Conservation (phyloP, 1,140 invertebrate species). For the Tribolium castaneum region DNA sequence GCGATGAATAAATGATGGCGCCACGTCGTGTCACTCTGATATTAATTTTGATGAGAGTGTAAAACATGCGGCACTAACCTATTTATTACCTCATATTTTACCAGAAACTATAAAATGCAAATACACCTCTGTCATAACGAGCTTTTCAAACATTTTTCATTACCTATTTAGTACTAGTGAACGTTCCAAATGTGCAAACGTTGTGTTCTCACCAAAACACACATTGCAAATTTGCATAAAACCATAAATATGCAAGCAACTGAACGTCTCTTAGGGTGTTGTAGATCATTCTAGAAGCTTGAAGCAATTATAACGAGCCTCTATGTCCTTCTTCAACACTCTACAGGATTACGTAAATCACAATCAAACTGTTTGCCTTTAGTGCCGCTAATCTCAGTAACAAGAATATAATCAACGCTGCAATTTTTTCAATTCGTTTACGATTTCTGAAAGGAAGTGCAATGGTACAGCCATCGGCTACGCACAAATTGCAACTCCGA, state of each 20-base stretch:
- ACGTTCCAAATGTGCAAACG: not conserved
- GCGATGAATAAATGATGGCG: not conserved
- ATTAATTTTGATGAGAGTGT: slow-evolving; percentile 15
- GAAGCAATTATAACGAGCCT: slow-evolving; percentile 2
- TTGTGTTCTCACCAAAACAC: not conserved
- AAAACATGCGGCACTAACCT: not conserved
- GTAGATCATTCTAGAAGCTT: slow-evolving; percentile 6
- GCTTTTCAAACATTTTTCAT: not conserved
- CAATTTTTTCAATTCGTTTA: not conserved
- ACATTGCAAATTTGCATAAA: not conserved
- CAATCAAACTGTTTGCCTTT: not conserved
- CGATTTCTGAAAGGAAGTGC: not conserved
- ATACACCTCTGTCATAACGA: not conserved
- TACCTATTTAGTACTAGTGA: not conserved
- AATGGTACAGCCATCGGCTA: not conserved
- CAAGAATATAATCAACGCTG: not conserved
- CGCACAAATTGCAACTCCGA: not conserved
- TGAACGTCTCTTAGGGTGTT: not conserved
- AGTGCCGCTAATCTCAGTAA: not conserved
- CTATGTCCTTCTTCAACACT: not conserved
- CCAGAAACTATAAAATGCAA: slow-evolving; percentile 9
- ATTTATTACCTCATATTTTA: slow-evolving; percentile 18
- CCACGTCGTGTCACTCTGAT: not conserved
- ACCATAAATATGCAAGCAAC: slow-evolving; percentile 14
- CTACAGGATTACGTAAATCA: not conserved